Evolutionary conservation across 1,140 invertebrate species (phyloP).

Genomic region (Holcopasites calliopsidis): DNA sequence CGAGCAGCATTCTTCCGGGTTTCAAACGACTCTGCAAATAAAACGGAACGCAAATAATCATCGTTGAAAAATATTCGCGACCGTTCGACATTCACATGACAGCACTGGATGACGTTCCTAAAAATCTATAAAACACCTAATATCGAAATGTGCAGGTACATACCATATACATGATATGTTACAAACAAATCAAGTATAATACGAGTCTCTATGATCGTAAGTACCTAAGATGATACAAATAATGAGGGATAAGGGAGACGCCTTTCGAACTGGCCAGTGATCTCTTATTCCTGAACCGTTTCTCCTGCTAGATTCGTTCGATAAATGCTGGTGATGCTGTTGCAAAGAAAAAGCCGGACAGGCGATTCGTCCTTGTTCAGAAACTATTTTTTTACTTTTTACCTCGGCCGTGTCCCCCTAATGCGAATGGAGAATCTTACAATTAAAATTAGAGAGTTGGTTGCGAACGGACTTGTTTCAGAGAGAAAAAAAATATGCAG

Average conservation of each 20-base stretch:
- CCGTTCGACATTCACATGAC: slow-evolving; percentile 69
- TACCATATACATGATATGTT: slow-evolving; percentile 70
- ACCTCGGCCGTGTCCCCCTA: too few relatives aligned
- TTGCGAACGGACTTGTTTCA: too few relatives aligned
- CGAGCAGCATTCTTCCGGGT: slow-evolving; percentile 98
- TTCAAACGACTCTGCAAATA: slow-evolving; percentile 94
- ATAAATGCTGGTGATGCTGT: neutral
- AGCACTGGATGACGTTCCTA: slow-evolving; percentile 75
- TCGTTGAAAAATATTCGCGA: slow-evolving; percentile 44
- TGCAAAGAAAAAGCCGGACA: neutral
- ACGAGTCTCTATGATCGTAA: slow-evolving; percentile 58
- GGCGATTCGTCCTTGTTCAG: slow-evolving; percentile 4
- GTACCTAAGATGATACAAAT: slow-evolving; percentile 42
- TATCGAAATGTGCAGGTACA: slow-evolving; percentile 76
- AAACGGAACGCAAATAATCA: slow-evolving; percentile 67
- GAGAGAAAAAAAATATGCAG: too few relatives aligned
- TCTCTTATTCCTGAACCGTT: slow-evolving; percentile 56
- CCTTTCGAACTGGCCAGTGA: slow-evolving; percentile 48
- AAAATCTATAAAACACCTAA: slow-evolving; percentile 77
- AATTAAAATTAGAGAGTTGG: neutral
- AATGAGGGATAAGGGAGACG: slow-evolving; percentile 22
- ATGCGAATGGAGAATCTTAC: neutral
- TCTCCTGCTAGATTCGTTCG: neutral
- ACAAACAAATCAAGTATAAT: slow-evolving; percentile 76
- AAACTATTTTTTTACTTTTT: neutral